phyloP scores from a whole-genome alignment of 2,888 invertebrate genomes.

The Drosophila pegasa region DNA sequence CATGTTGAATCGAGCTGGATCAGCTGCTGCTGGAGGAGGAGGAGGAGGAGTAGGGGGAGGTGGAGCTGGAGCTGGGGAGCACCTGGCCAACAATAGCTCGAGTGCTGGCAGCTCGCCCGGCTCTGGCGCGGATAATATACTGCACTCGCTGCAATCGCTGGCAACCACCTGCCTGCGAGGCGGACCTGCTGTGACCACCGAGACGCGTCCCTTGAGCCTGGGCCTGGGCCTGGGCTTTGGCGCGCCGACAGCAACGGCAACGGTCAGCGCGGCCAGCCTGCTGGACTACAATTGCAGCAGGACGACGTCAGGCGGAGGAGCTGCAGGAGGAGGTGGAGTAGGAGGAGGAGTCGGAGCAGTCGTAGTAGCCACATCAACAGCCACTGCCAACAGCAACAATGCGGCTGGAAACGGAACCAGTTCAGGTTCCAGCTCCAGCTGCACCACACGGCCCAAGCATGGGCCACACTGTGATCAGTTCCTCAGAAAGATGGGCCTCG shows the following conservation, averaged over 20 bases:
- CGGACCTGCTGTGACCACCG: slow-evolving; percentile 44
- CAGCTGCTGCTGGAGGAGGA: slow-evolving; percentile 26
- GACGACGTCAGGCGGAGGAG: neutral
- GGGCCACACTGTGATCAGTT: slow-evolving; percentile 85
- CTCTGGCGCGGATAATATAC: slow-evolving; percentile 71
- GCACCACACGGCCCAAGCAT: slow-evolving; percentile 80
- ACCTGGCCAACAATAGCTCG: slow-evolving; percentile 42
- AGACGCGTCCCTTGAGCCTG: slow-evolving; percentile 51
- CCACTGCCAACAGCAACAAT: slow-evolving; percentile 47
- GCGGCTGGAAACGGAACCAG: slow-evolving; percentile 19
- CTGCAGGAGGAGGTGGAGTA: slow-evolving; percentile 10
- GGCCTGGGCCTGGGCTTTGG: slow-evolving; percentile 37
- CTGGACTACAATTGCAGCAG: slow-evolving; percentile 43
- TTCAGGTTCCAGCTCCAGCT: slow-evolving; percentile 41
- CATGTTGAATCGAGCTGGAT: slow-evolving; percentile 74
- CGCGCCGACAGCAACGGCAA: slow-evolving; percentile 9
- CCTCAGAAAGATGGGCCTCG: slow-evolving; percentile 84
- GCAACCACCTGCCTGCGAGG: slow-evolving; percentile 83
- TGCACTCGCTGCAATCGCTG: slow-evolving; percentile 83
- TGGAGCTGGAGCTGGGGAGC: slow-evolving; percentile 10
- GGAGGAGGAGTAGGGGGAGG: slow-evolving; percentile 4
- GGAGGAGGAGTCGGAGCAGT: slow-evolving; percentile 10
- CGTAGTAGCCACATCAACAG: slow-evolving; percentile 39
- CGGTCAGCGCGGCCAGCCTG: slow-evolving; percentile 43
- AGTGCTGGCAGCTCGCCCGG: slow-evolving; percentile 64